These are phyloP conservation scores for Chrysolina americana DNA, from an alignment of 2,888 invertebrate genomes.

Conservation along the genomic window DNA sequence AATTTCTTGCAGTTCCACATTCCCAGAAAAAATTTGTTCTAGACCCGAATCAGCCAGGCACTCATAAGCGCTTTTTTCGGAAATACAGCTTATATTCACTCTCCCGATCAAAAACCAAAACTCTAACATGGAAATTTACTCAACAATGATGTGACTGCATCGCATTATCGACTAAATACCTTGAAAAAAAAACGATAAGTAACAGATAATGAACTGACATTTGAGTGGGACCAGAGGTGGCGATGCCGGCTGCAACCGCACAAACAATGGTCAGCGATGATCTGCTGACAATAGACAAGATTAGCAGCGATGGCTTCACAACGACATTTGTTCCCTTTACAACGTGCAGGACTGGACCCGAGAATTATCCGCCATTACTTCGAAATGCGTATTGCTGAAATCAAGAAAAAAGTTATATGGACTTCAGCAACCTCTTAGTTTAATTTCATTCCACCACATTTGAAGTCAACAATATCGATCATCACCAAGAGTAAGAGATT, in stretches of 20 bases:
- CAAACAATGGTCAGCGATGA: conserved; percentile 55
- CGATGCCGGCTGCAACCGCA: conserved; percentile 58
- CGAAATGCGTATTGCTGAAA: too few relatives aligned
- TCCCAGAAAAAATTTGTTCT: too few relatives aligned
- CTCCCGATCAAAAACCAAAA: neutral
- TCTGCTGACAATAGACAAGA: conserved; percentile 54
- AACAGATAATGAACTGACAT: conserved; percentile 56
- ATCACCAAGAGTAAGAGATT: too few relatives aligned
- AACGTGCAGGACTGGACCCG: neutral
- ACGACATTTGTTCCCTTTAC: conserved; percentile 30
- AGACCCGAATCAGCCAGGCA: too few relatives aligned
- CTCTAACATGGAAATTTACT: conserved; percentile 10
- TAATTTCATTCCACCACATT: too few relatives aligned
- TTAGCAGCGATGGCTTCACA: conserved; percentile 49
- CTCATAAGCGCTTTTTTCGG: neutral
- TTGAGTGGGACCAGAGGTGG: conserved; percentile 46
- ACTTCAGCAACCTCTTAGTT: too few relatives aligned
- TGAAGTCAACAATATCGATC: too few relatives aligned
- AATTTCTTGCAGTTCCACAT: too few relatives aligned
- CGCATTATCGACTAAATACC: conserved; percentile 33
- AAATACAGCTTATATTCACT: neutral
- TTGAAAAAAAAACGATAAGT: conserved; percentile 44
- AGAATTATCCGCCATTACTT: neutral
- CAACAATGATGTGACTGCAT: conserved; percentile 24
- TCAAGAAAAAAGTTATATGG: too few relatives aligned